Base-by-base conservation (phyloP, 2,113 vertebrate species). In the Pseudopodoces humilis region DNA sequence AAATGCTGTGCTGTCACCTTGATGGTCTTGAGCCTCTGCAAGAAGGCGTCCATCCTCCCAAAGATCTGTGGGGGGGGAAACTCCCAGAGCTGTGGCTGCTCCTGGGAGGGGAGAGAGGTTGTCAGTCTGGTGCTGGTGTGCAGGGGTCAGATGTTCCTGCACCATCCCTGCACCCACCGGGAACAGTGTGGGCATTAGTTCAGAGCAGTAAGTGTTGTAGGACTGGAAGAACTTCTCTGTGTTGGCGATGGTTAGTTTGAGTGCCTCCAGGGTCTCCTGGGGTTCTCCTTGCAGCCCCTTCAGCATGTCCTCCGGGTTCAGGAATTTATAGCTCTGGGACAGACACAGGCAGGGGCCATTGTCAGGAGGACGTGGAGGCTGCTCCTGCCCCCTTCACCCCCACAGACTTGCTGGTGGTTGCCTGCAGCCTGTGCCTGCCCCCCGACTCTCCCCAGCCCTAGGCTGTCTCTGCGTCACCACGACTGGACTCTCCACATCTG, bases 221-320 rank as follows among this genome's bases (percentile, higher is more conserved):
- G 88, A 83, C 23, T 91, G 94, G 90, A 96, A 98, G 9, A 99
- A 94, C 21, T 91, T 96, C 90, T 88, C 92, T 17, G 98, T 89
- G 11, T 96, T 87, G 3, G 58, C 24, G 50, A 98, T 94, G 3
- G 97, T 95, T 37, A 97, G 71, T 2, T 65, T 96, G 81, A 99
- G 78, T 35, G 79, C 35, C 2, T 0, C 9, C 56, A 98, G 70
- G 1, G 90, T 86, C 62, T 97, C 97, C 12, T 97, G 97, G 0
- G 97, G 95, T 6, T 98, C 98, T 1, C 98, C 97, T 52, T 98
- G 96, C 87, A 99, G 62, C 20, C 98, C 97, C 24, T 97, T 98
- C 95, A 99, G 94, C 92, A 99, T 88, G 2, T 98, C 97, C 2
- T 98, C 96, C 0, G 98, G 98, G 79, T 75, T 88, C 97, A 99